Evolutionary conservation across 2,113 vertebrate genomes (phyloP).

Genomic region (Tylochromis polylepis): DNA sequence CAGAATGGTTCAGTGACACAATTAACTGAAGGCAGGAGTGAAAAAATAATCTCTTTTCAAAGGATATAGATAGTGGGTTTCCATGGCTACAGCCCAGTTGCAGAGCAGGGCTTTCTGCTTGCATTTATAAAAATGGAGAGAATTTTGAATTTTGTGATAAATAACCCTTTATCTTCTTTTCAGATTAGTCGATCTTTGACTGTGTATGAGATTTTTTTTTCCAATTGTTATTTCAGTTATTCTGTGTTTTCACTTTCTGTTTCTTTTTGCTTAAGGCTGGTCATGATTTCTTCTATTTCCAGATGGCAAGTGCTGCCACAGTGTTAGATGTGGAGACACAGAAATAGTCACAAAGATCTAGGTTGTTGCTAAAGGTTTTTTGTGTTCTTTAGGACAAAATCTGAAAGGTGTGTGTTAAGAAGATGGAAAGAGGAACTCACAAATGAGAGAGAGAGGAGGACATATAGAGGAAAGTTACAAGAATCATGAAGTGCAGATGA

Average conservation of each 20-base stretch:
- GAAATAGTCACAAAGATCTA: not conserved
- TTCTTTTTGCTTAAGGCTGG: not conserved
- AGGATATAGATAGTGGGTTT: constrained; percentile 39
- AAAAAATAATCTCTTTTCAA: constrained; percentile 27
- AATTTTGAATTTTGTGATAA: constrained; percentile 22
- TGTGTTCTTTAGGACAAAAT: not conserved
- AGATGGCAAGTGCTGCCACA: not conserved
- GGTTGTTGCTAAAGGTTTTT: not conserved
- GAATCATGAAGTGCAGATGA: not conserved
- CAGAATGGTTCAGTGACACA: constrained; percentile 2
- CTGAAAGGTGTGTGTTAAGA: not conserved
- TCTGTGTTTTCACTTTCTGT: not conserved
- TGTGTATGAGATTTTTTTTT: not conserved
- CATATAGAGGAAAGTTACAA: not conserved
- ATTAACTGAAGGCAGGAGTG: constrained; percentile 16
- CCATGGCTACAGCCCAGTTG: constrained; percentile 50
- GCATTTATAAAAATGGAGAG: constrained; percentile 26
- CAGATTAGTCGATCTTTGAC: not conserved
- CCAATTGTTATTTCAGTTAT: not conserved
- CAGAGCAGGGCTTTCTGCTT: not conserved
- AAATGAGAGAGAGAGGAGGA: not conserved
- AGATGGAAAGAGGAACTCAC: not conserved
- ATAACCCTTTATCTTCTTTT: constrained; percentile 17
- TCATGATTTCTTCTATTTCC: not conserved
- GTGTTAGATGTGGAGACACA: not conserved